Evolutionary conservation across 2,888 invertebrate species (phyloP), one percentile per base, ranked within the genome.

Genomic region (Drosophila kokeensis): DNA sequence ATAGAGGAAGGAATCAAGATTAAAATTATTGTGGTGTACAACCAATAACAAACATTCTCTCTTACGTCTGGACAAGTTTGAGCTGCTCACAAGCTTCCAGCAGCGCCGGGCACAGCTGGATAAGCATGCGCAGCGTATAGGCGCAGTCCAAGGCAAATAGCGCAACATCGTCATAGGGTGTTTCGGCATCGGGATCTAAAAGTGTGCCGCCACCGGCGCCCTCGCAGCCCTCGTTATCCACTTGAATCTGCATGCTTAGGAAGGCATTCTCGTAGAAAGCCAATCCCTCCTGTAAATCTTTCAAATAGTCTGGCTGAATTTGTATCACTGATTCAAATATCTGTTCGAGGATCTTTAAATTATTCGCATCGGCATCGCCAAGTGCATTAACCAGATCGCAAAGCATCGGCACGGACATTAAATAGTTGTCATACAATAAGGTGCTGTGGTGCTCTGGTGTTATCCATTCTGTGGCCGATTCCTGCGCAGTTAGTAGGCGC

Each of bases 341-440:
- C 81, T 95, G 94, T 0, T 94, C 92, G 18, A 97, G 93, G 49
- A 96, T 93, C 1, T 91, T 88, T 0, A 93, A 87, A 89, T 97
- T 97, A 6, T 92, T 89, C 0, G 93, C 90, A 90, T 97, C 96
- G 57, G 95, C 95, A 54, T 94, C 94, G 0, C 96, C 97, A 82
- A 96, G 97, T 11, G 96, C 94, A 48, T 96, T 94, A 88, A 97
- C 96, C 15, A 97, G 92, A 91, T 97, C 97, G 93, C 97, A 95
- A 60, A 98, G 92, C 89, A 96, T 96, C 0, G 97, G 97, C 76
- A 97, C 94, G n/a, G 97, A 97, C 84, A 97, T 95, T 76, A 98
- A 93, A 92, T 95, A 97, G 81, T 97, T 96, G 71, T 96, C 94
- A 92, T 97, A 97, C 55, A 98, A 91, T n/a, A 97, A 89, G 8